Percentiles rank a stretch among this genome's conserved stretches.
Conservation (phyloP, 2,797 vertebrate species). For the Mormyrops boulengeri region DNA sequence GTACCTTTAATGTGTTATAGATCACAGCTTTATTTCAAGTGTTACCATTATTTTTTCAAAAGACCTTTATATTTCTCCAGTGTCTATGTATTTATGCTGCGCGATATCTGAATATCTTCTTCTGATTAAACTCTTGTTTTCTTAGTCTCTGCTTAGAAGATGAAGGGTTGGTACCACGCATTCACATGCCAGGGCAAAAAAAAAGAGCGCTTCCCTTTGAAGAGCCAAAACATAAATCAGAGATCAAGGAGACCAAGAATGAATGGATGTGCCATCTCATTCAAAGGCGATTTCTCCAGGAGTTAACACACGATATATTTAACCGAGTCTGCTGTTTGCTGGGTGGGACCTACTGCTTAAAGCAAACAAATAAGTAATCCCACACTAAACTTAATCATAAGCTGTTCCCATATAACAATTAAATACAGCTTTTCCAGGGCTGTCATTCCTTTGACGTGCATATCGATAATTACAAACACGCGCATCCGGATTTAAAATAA, state of each 20-base stretch:
- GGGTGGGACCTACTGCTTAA: conserved; percentile 8
- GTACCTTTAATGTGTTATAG: not conserved
- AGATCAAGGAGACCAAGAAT: not conserved
- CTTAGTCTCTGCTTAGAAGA: not conserved
- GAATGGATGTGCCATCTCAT: conserved; percentile 8
- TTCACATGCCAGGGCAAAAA: not conserved
- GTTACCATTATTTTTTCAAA: not conserved
- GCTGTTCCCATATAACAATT: not conserved
- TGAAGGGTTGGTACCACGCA: not conserved
- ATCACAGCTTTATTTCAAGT: not conserved
- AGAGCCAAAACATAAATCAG: conserved; percentile 4
- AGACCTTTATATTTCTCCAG: not conserved
- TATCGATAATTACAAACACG: conserved; percentile 1
- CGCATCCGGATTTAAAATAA: not conserved
- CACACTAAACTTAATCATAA: not conserved
- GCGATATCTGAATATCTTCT: not conserved
- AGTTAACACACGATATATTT: conserved; percentile 9
- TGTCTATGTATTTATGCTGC: not conserved
- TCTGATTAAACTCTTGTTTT: not conserved
- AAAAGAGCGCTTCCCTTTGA: not conserved
- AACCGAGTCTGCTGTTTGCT: not conserved
- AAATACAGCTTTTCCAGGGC: not conserved
- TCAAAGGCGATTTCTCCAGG: conserved; percentile 5
- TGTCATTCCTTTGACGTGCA: not conserved
- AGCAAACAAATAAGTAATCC: not conserved